Conservation (phyloP, 2,888 invertebrate genomes). For the Chrysodeixis includens region DNA sequence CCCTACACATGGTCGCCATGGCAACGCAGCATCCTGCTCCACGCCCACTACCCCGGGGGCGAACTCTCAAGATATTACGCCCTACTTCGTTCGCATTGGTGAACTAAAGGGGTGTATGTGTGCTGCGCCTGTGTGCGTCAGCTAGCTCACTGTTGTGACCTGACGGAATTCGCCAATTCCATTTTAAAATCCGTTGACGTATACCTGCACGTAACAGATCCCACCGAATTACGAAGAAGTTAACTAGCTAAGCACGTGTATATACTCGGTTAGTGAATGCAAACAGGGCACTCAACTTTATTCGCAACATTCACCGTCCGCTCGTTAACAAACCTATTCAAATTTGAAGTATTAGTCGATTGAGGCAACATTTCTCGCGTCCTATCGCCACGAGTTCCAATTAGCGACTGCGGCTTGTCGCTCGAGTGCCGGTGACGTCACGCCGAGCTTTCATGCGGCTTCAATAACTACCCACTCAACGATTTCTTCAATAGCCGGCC, state of each 20-base stretch:
- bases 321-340: constrained; percentile 88
- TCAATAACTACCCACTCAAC: constrained; percentile 88
- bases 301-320: constrained; percentile 84
- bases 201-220: constrained; percentile 56
- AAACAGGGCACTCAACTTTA: constrained; percentile 72
- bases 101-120: constrained; percentile 87
- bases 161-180: constrained; percentile 76
- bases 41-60: constrained; percentile 89
- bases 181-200: constrained; percentile 63
- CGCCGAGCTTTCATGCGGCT: constrained; percentile 85
- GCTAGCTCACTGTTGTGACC: constrained; percentile 66
- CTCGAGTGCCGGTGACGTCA: constrained; percentile 87
- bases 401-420: constrained; percentile 87
- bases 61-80: constrained; percentile 88
- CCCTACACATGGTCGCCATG: constrained; percentile 89
- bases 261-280: constrained; percentile 69
- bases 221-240: constrained; percentile 61
- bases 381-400: constrained; percentile 87
- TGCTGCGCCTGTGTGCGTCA: constrained; percentile 77
- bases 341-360: constrained; percentile 88
- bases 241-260: constrained; percentile 57
- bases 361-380: constrained; percentile 86
- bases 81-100: constrained; percentile 87
- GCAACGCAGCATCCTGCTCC: constrained; percentile 90
- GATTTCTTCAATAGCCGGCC: constrained; percentile 86